Percentiles rank a stretch among this genome's conserved stretches.
phyloP scores from a whole-genome alignment of 2,797 vertebrate species.

The Sebastes steindachneri region DNA sequence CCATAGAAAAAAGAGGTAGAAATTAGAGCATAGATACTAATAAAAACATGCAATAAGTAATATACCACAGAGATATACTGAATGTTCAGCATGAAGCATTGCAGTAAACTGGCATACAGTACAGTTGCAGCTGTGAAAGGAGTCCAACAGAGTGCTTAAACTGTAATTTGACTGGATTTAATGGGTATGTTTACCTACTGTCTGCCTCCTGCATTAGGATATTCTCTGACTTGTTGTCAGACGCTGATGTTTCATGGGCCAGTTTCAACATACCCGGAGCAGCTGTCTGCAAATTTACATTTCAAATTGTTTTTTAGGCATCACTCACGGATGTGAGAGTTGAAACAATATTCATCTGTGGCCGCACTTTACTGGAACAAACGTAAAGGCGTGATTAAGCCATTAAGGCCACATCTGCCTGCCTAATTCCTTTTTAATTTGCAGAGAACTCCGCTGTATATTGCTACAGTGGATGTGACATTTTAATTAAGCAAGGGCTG shows the following conservation, averaged over 20 bases:
- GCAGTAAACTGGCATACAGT: not conserved
- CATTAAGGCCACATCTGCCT: conserved; percentile 85
- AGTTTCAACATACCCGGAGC: conserved; percentile 36
- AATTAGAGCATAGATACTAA: not conserved
- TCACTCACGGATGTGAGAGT: conserved; percentile 34
- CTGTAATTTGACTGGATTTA: conserved; percentile 7
- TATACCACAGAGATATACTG: not conserved
- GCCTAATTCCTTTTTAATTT: conserved; percentile 84
- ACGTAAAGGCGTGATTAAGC: conserved; percentile 79
- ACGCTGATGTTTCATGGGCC: conserved; percentile 30
- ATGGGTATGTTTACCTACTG: conserved; percentile 16
- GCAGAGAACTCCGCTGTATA: conserved; percentile 67
- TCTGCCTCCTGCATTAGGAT: conserved; percentile 7
- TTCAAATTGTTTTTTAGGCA: conserved; percentile 37
- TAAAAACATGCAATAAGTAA: not conserved
- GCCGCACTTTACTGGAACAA: conserved; percentile 67
- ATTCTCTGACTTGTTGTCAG: conserved; percentile 24
- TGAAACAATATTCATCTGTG: conserved; percentile 62
- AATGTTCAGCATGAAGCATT: not conserved
- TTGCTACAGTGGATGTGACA: conserved; percentile 74
- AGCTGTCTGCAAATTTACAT: conserved; percentile 60
- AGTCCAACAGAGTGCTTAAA: not conserved
- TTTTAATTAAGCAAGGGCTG: conserved; percentile 80
- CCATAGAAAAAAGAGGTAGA: not conserved
- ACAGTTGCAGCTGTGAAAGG: conserved; percentile 16